phyloP scores from a whole-genome alignment of 2,113 vertebrate genomes.

The Thymallus thymallus region DNA sequence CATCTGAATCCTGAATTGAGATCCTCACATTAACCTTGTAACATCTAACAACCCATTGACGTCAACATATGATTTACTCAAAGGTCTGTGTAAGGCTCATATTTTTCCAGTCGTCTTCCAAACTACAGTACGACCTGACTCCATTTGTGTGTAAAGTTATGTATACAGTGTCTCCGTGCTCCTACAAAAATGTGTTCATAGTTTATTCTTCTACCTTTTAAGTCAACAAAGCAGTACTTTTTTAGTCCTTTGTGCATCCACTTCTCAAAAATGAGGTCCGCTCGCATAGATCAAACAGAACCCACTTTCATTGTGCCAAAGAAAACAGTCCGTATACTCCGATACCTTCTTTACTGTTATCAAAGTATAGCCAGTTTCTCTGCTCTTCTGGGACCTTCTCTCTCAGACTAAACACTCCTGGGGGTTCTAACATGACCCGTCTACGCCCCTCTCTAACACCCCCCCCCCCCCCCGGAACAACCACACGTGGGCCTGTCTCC shows the following conservation, averaged over 20 bases:
- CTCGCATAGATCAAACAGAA: conserved; percentile 67
- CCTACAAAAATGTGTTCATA: no score
- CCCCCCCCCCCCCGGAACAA: conserved; percentile 13
- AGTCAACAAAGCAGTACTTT: conserved; percentile 25
- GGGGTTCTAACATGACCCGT: conserved; percentile 58
- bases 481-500: conserved; percentile 41
- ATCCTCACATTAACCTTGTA: no score
- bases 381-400: conserved; percentile 64
- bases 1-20: background rate
- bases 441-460: conserved; percentile 11
- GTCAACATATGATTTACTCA: background rate
- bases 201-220: conserved; percentile 11
- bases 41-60: background rate
- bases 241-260: conserved; percentile 58
- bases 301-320: conserved; percentile 64
- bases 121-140: no score
- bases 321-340: conserved; percentile 26
- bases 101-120: no score
- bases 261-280: conserved; percentile 62
- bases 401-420: conserved; percentile 50
- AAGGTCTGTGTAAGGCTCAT: no score
- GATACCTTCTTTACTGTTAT: conserved; percentile 70
- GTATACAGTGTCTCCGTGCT: no score
- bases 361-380: conserved; percentile 67
- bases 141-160: no score